Base-by-base conservation (phyloP, 2,797 vertebrate species). In the Triplophysa bombifrons region DNA sequence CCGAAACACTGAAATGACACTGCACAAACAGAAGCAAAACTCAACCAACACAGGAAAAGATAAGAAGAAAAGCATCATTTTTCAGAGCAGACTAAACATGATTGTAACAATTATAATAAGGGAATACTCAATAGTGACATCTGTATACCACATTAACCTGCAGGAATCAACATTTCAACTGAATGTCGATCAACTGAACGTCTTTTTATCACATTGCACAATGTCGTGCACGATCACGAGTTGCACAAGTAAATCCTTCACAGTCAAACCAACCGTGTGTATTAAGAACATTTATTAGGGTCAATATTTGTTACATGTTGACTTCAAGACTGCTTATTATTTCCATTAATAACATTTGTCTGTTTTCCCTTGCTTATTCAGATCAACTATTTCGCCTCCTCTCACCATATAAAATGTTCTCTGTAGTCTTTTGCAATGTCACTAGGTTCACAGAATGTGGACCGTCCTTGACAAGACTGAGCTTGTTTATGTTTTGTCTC, bases 401-500 rank as follows among this genome's bases (percentile, higher is more conserved):
- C 30, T 38, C 3, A 17, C 10, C 34, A 63, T 63, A 63, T 16
- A 64, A 64, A 38, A 64, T 38, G 63, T 41, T 41, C 46, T 56
- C 34, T 56, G 38, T 78, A 56, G 67, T 56, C 56, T 72, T 78
- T 64, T 25, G 55, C 25, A 56, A 70, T 25, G 51, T 64, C 30
- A 20, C n/a, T 16, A 22, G 68, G 61, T 46, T 66, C 61, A 46
- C 30, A 5, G 22, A 65, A 79, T 72, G 61, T 30, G n/a, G 72
- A 61, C n/a, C 48, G n/a, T 55, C 75, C 25, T 56, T 79, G 60
- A 34, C 76, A 41, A 64, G 69, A 64, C 34, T 48, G 38, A 58
- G 34, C 4, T 2, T 30, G 70, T 73, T 73, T 73, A 56, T 58
- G 48, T 58, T 73, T 65, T 20, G 2, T 78, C 69, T 58, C n/a